Evolutionary conservation across 2,797 vertebrate species (phyloP), one percentile per base, ranked within the genome.

Genomic region (Selene dorsalis): DNA sequence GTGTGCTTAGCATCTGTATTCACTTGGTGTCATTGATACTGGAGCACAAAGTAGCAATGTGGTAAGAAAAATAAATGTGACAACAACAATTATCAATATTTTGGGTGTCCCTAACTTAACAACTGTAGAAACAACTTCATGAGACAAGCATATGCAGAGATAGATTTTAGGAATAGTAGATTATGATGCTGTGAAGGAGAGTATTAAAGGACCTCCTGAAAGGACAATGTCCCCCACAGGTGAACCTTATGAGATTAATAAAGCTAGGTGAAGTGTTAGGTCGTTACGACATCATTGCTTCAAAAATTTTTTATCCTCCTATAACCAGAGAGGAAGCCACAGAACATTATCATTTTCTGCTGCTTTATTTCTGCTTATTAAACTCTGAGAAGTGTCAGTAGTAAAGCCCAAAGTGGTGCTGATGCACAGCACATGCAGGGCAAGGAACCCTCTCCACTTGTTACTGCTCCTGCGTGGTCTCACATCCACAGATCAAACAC

Each of bases 401-500:
- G 52, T 45, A 69, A 76, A 73, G 32, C 65, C 26, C 13, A 76
- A 73, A 48, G 16, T 50, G 17, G 12, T 57, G 24, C 26, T 32
- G 63, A 56, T 58, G 26, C 9, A 17, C 56, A 38, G 45, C 7
- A 20, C 38, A 35, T 35, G 16, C 60, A 43, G 39, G 14, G n/a
- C 16, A 43, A 2, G 12, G 24, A 20, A 48, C 50, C 52, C 13
- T 58, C 43, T 57, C n/a, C 26, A 52, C 48, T 59, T 61, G 32
- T 65, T 69, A 47, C 32, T 65, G 38, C 32, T 65, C 43, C 75
- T 59, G 48, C 58, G 56, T 58, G 67, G 75, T 81, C 78, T 63
- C 18, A 43, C 61, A 64, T 52, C 38, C 39, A 20, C 32, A 75
- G 72, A 81, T 79, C 75, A 79, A 84, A 69, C 56, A 17, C 60